Base-by-base conservation (phyloP, 53 echinoderm and acorn worm species). In the Crossaster papposus region DNA sequence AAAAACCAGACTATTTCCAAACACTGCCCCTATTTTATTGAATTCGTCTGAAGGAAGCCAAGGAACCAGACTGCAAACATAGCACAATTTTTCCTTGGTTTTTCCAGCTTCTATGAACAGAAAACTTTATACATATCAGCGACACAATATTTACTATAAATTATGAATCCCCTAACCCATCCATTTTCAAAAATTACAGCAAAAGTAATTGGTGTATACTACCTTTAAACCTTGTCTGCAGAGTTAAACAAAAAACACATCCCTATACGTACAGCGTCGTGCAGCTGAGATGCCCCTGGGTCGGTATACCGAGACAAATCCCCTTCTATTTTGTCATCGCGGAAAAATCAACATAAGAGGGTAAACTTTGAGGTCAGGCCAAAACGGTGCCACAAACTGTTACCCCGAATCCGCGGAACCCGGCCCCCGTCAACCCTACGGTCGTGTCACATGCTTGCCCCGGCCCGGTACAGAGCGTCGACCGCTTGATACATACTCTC, bases 341-440 rank as follows among this genome's bases (percentile, higher is more conserved):
- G 30, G 85, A 72, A 85, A 85, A 85, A 85, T 85, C 85, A 85
- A 85, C 85, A 85, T 31, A 22, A 51, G 72, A 72, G 73, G 85
- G 52, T 73, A 85, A 85, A 85, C 85, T 85, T 52, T 32, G 32
- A 52, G 85, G 85, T 85, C 85, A 85, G 31, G 51, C 51, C 33
- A 29, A 73, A 85, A 85, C 85, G 31, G 85, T 51, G 85, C 85
- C 85, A 85, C 54, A n/a, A n/a, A n/a, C n/a, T 44, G 72, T 44
- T 12, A 44, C 13, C 85, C 85, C 26, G 53, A 73, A 72, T 73
- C 85, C 72, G 72, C 52, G 8, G 51, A 73, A 72, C 31, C 82
- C 82, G 65, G 65, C 68, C 82, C 82, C 82, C 81, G 65, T 65
- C 82, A 22, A 28, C 85, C 72, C 32, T 38, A 83, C 83, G 70